Evolutionary conservation across 2,113 vertebrate species (phyloP), one percentile per base, ranked within the genome.

Genomic region (Orycteropus afer): DNA sequence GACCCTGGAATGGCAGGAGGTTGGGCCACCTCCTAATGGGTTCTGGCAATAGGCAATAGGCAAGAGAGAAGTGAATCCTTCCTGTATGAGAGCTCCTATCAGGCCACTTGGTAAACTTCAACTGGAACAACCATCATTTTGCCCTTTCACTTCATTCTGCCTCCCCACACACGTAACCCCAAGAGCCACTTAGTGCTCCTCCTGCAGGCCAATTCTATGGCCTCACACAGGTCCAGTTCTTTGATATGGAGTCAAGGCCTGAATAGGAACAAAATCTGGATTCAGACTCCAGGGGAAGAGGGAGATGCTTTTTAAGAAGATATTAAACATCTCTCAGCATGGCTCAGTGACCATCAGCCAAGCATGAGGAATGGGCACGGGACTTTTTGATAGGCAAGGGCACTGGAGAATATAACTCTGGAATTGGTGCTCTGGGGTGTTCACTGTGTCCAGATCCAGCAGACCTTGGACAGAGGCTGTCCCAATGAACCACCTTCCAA

Each of bases 361-460:
- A 20, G 1, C 18, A 22, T 51, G 15, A 59, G 7, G 40, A n/a
- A 18, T 14, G 22, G n/a, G n/a, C 3, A 10, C 3, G 0, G 0
- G 76, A 4, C 3, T 67, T 89, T 45, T 80, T 27, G 80, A 53
- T 25, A 7, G 42, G 3, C 17, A 37, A 73, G 14, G 34, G 1
- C 1, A 8, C 0, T 3, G 77, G 53, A 9, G 3, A 7, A 3
- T 34, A 55, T 53, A 13, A 84, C 27, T 74, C 37, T 77, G 42
- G 3, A 15, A 25, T 37, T 51, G 3, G 27, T 22, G 0, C n/a
- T 13, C 3, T 3, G 42, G 15, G 8, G 1, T 7, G 23, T 0
- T 61, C 4, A 5, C 1, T 4, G n/a, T n/a, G 67, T 37, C 69
- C 0, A 0, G 42, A 14, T 2, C 17, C 53, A n/a, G 12, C 15